These are phyloP conservation scores for Gonocerus acuteangulatus DNA, from an alignment of 2,888 invertebrate species.

Conservation along the genomic window DNA sequence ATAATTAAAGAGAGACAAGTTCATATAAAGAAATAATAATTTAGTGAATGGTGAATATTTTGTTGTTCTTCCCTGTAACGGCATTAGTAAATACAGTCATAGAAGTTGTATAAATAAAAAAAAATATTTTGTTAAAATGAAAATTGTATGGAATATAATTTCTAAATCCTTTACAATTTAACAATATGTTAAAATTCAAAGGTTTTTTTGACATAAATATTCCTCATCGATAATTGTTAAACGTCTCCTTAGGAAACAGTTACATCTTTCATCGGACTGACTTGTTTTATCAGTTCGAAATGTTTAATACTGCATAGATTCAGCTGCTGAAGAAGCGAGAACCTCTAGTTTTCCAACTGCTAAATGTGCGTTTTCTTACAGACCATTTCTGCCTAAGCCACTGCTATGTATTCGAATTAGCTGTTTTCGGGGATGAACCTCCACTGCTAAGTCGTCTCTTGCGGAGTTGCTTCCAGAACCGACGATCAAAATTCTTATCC, in stretches of 20 bases:
- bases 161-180: background rate
- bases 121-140: no score
- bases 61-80: no score
- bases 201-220: background rate
- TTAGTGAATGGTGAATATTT: no score
- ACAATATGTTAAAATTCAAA: background rate
- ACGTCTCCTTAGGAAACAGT: background rate
- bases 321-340: slow-evolving; percentile 29
- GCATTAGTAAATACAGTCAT: no score
- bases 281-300: background rate
- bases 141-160: no score
- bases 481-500: slow-evolving; percentile 68
- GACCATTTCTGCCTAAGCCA: slow-evolving; percentile 30
- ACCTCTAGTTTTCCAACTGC: background rate
- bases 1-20: no score
- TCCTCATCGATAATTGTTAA: no score
- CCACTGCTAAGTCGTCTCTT: slow-evolving; percentile 51
- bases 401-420: slow-evolving; percentile 29
- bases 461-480: slow-evolving; percentile 72
- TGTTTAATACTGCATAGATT: background rate
- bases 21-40: no score
- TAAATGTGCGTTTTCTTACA: slow-evolving; percentile 11
- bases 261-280: background rate
- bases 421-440: slow-evolving; percentile 11
- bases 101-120: no score